A percentile compares a stretch with the other conserved stretches of the same genome.
Conservation (phyloP, 2,888 invertebrate genomes). For the Anodontia alba region DNA sequence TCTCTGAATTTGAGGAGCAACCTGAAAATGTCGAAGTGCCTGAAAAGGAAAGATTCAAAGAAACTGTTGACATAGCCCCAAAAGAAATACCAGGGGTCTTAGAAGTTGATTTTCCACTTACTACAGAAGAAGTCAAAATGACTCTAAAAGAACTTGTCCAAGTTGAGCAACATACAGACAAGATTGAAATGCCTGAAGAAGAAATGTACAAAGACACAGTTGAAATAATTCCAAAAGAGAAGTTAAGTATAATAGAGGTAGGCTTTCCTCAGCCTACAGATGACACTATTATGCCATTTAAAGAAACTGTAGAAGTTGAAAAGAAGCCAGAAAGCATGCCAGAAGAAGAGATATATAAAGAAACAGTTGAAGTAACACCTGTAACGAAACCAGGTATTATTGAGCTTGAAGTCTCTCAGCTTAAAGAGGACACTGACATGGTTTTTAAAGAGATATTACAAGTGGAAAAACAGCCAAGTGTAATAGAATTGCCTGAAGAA, state of each 20-base stretch:
- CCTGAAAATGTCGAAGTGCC: background rate
- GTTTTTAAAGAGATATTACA: constrained; percentile 54
- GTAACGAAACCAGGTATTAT: constrained; percentile 12
- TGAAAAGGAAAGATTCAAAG: background rate
- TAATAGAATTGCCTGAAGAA: constrained; percentile 17
- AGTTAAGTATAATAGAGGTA: constrained; percentile 30
- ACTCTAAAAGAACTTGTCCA: background rate
- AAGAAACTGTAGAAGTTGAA: constrained; percentile 21
- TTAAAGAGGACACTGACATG: constrained; percentile 46
- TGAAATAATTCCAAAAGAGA: constrained; percentile 40
- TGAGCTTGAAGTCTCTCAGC: constrained; percentile 39
- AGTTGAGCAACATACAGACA: background rate
- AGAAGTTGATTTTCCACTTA: background rate
- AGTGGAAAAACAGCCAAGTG: background rate
- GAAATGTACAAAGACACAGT: constrained; percentile 32
- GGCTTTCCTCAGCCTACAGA: constrained; percentile 25
- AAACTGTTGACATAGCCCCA: constrained; percentile 9
- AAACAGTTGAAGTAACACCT: constrained; percentile 43
- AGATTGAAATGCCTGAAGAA: background rate
- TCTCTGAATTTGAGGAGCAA: too few relatives aligned
- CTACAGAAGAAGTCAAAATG: background rate
- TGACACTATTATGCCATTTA: too few relatives aligned
- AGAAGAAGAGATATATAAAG: constrained; percentile 28
- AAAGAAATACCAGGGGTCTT: background rate
- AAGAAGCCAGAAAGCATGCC: background rate